phyloP scores from a whole-genome alignment of 2,888 invertebrate genomes.

The Allophyes oxyacanthae region DNA sequence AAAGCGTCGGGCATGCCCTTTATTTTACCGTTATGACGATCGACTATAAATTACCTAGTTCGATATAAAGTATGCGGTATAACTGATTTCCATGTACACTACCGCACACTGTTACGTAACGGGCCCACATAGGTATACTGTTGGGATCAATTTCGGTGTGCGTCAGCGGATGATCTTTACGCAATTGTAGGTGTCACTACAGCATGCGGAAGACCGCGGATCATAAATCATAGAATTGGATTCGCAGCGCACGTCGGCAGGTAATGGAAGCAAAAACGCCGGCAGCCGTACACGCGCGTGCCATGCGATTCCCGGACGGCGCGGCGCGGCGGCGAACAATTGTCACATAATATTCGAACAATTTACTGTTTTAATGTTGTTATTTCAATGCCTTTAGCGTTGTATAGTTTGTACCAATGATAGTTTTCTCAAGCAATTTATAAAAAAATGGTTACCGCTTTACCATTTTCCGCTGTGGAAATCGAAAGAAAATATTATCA shows the following conservation, averaged over 20 bases:
- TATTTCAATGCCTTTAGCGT: slow-evolving; percentile 19
- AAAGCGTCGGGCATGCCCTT: slow-evolving; percentile 22
- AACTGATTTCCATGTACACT: slow-evolving; percentile 69
- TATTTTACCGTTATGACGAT: slow-evolving; percentile 46
- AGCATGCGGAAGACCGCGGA: slow-evolving; percentile 79
- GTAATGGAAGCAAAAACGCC: slow-evolving; percentile 78
- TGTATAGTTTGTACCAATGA: slow-evolving; percentile 23
- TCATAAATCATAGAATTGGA: slow-evolving; percentile 81
- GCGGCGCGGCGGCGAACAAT: slow-evolving; percentile 19
- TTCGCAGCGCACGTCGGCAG: slow-evolving; percentile 57
- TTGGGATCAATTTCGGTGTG: slow-evolving; percentile 74
- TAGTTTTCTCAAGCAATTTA: slow-evolving; percentile 9
- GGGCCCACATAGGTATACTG: slow-evolving; percentile 76
- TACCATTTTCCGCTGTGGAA: too few relatives aligned
- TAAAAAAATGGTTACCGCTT: background rate
- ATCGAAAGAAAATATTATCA: too few relatives aligned
- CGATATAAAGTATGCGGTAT: slow-evolving; percentile 59
- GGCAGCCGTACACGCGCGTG: slow-evolving; percentile 65
- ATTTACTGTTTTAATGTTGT: slow-evolving; percentile 34
- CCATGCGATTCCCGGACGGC: slow-evolving; percentile 62
- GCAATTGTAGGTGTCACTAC: slow-evolving; percentile 62
- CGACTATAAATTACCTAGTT: slow-evolving; percentile 18
- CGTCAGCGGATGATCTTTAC: slow-evolving; percentile 43
- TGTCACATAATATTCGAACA: slow-evolving; percentile 36
- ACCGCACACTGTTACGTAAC: slow-evolving; percentile 77